phyloP scores from a whole-genome alignment of 92 coral and sea anemone genomes.

The Porites rus region DNA sequence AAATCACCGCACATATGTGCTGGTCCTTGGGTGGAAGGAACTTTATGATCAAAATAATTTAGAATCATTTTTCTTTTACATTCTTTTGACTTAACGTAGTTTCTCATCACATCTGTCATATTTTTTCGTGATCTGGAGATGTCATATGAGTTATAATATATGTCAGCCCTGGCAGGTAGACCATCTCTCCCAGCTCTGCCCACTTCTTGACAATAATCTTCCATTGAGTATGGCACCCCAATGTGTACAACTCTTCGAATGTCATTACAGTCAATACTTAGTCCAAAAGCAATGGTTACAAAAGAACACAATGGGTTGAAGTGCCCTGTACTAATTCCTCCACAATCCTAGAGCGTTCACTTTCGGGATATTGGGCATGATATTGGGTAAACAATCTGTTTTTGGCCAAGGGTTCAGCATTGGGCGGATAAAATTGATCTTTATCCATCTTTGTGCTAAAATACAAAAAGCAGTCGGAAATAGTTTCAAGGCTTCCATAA shows the following conservation, averaged over 20 bases:
- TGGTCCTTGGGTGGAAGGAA: not conserved
- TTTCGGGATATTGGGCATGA: slow-evolving; percentile 74
- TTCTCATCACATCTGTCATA: slow-evolving; percentile 50
- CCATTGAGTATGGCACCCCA: slow-evolving; percentile 71
- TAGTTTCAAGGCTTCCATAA: slow-evolving; percentile 60
- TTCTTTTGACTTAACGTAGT: slow-evolving; percentile 34
- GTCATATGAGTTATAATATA: slow-evolving; percentile 55
- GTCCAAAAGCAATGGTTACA: slow-evolving; percentile 81
- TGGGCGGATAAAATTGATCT: slow-evolving; percentile 54
- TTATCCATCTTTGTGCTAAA: slow-evolving; percentile 48
- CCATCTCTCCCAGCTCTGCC: slow-evolving; percentile 39
- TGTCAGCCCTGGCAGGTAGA: slow-evolving; percentile 38
- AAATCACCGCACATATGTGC: slow-evolving; percentile 7
- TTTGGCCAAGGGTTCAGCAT: not conserved
- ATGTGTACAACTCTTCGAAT: slow-evolving; percentile 68
- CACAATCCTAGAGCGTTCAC: slow-evolving; percentile 62
- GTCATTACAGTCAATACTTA: slow-evolving; percentile 62
- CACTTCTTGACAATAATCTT: slow-evolving; percentile 78
- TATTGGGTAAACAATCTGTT: slow-evolving; percentile 71
- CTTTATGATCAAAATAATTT: slow-evolving; percentile 46
- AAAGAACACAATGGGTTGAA: slow-evolving; percentile 60
- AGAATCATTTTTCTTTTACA: slow-evolving; percentile 66
- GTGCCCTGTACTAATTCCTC: slow-evolving; percentile 45
- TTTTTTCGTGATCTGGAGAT: slow-evolving; percentile 48
- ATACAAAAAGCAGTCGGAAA: slow-evolving; percentile 53